Conservation (phyloP, 2,113 vertebrate species). For the Zosterops lateralis region DNA sequence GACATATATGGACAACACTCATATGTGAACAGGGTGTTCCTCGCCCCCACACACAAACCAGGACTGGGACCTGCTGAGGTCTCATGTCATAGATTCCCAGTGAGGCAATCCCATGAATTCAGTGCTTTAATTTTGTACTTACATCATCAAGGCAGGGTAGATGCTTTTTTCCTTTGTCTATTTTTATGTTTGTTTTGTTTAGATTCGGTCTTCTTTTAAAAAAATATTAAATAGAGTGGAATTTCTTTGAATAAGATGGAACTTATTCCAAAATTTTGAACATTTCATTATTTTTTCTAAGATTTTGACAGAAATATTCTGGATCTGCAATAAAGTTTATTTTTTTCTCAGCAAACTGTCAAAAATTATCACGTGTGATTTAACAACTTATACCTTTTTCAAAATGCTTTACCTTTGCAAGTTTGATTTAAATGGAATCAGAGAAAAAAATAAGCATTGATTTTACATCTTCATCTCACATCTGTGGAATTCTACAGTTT, state of each 20-base stretch:
- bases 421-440: background rate
- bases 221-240: background rate
- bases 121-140: background rate
- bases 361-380: background rate
- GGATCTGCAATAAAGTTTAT: background rate
- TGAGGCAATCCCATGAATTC: background rate
- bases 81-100: background rate
- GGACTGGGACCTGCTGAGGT: background rate
- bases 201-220: background rate
- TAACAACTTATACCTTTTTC: background rate
- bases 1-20: slow-evolving; percentile 2
- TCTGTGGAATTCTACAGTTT: background rate
- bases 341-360: background rate
- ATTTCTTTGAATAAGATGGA: background rate
- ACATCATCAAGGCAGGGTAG: background rate
- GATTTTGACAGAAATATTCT: background rate
- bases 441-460: background rate
- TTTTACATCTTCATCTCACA: background rate
- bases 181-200: background rate
- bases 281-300: background rate
- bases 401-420: background rate
- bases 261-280: background rate
- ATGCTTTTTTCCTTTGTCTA: background rate
- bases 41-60: background rate
- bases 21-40: background rate